Percentiles rank a stretch among this genome's conserved stretches.
Conservation (phyloP, 1,140 invertebrate species). For the Tetraneura akinire region DNA sequence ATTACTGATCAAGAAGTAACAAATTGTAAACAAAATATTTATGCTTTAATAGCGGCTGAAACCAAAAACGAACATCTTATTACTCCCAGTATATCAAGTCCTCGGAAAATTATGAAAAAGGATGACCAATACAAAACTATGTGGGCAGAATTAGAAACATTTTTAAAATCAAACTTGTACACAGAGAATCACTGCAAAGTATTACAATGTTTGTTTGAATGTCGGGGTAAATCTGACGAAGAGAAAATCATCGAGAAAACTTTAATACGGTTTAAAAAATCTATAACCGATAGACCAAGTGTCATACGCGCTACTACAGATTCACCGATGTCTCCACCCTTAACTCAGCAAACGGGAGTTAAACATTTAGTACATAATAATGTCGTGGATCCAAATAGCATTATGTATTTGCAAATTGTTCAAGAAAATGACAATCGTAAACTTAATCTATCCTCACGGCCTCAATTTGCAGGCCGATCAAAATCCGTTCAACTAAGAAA, state of each 20-base stretch:
- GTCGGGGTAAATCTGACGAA: slow-evolving; percentile 64
- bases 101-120: slow-evolving; percentile 61
- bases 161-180: slow-evolving; percentile 76
- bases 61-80: slow-evolving; percentile 79
- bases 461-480: slow-evolving; percentile 34
- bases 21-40: slow-evolving; percentile 86
- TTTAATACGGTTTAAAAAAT: slow-evolving; percentile 69
- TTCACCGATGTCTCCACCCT: slow-evolving; percentile 75
- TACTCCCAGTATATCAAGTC: slow-evolving; percentile 60
- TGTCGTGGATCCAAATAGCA: not conserved
- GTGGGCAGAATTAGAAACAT: slow-evolving; percentile 85
- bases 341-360: slow-evolving; percentile 33
- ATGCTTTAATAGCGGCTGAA: slow-evolving; percentile 79
- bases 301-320: slow-evolving; percentile 79
- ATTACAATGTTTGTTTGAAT: slow-evolving; percentile 81
- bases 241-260: slow-evolving; percentile 59
- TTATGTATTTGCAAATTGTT: slow-evolving; percentile 39
- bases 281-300: slow-evolving; percentile 63
- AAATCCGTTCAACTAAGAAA: slow-evolving; percentile 40
- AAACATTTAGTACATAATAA: slow-evolving; percentile 6
- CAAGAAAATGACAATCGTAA: slow-evolving; percentile 25
- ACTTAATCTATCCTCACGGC: not conserved
- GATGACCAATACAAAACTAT: slow-evolving; percentile 89
- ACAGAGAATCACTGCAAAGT: slow-evolving; percentile 74
- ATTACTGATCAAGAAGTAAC: slow-evolving; percentile 82